Conservation (phyloP, 2,113 vertebrate genomes). For the Rattus rattus region DNA sequence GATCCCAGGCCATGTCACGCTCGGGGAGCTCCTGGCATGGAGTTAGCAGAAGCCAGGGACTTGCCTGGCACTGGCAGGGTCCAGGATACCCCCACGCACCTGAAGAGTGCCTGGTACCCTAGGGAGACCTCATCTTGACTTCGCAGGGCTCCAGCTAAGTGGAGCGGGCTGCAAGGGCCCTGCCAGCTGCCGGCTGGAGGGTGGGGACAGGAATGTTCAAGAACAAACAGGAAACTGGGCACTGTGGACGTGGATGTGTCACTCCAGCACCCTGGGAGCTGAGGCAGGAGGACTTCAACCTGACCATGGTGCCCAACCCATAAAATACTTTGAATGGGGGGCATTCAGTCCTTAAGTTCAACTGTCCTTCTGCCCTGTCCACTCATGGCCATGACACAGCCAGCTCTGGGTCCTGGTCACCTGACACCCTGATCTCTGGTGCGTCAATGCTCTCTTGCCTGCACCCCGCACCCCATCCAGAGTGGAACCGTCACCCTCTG, state of each 20-base stretch:
- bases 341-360: background rate
- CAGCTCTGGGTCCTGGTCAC: background rate
- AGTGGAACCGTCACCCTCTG: background rate
- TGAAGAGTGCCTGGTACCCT: background rate
- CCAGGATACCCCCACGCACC: no score
- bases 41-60: no score
- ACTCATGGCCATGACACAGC: background rate
- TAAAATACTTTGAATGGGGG: background rate
- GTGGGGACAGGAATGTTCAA: background rate
- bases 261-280: background rate
- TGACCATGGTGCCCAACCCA: background rate
- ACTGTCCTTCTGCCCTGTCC: background rate
- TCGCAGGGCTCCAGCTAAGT: no score
- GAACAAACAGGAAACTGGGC: background rate
- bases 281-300: background rate
- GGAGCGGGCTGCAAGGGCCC: background rate
- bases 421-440: rapidly evolving
- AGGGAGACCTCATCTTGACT: background rate
- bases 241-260: background rate
- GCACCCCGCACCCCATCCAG: background rate
- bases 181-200: background rate
- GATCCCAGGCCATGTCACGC: rapidly evolving
- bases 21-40: background rate
- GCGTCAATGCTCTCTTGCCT: background rate
- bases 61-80: background rate